These are phyloP conservation scores for Pantherophis vulpinus DNA, from an alignment of 2,797 vertebrate species.

Conservation along the genomic window DNA sequence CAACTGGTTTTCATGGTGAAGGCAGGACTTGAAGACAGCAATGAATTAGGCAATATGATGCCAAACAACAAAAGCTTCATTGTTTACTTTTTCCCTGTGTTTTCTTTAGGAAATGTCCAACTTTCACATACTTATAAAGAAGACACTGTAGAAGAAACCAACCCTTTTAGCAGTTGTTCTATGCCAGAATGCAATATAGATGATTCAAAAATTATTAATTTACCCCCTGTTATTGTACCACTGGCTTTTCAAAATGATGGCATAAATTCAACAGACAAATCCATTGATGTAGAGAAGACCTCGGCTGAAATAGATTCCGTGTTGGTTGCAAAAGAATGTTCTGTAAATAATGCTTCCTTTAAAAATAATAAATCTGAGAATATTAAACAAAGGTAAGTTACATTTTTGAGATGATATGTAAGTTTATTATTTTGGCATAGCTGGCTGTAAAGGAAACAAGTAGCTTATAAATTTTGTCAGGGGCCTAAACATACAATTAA, in stretches of 20 bases:
- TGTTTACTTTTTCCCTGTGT: conserved; percentile 54
- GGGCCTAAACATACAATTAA: not conserved
- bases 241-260: conserved; percentile 80
- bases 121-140: conserved; percentile 39
- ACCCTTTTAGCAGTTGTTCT: conserved; percentile 71
- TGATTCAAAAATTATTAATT: conserved; percentile 77
- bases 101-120: conserved; percentile 66
- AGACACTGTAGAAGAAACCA: conserved; percentile 67
- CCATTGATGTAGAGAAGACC: conserved; percentile 57
- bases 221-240: conserved; percentile 78
- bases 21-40: not conserved
- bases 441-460: not conserved
- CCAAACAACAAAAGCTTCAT: conserved; percentile 1
- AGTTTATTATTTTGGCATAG: not conserved
- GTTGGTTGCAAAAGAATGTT: not conserved
- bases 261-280: conserved; percentile 60
- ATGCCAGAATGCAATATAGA: conserved; percentile 71
- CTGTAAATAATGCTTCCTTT: conserved; percentile 6
- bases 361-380: not conserved
- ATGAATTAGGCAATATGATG: not conserved
- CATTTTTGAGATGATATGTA: not conserved
- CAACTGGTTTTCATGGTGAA: not conserved
- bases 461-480: not conserved
- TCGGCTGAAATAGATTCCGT: conserved; percentile 30
- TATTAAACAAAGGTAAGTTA: conserved; percentile 59